phyloP scores from a whole-genome alignment of 2,888 invertebrate genomes.

The Chelonus formosanus region DNA sequence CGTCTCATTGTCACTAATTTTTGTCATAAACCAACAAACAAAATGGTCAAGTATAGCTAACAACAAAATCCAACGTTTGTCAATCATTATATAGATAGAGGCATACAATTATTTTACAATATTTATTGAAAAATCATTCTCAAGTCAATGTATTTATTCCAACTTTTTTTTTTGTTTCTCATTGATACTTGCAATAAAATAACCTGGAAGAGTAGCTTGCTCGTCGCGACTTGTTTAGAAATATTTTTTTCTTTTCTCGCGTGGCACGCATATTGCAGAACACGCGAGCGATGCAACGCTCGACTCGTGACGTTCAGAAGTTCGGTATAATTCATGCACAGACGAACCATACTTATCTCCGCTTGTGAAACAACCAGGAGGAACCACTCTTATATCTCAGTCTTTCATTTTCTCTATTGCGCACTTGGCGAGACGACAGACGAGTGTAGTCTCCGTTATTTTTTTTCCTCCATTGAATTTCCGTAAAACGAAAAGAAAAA shows the following conservation, averaged over 20 bases:
- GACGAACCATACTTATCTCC: constrained; percentile 26
- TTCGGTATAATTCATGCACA: constrained; percentile 42
- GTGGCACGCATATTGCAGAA: constrained; percentile 26
- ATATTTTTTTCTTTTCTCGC: constrained; percentile 20
- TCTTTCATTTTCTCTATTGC: constrained; percentile 23
- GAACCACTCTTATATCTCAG: constrained; percentile 5
- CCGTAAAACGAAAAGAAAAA: too few species aligned
- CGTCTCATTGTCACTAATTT: too few species aligned
- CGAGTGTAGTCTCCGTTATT: background rate
- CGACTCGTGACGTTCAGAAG: constrained; percentile 32
- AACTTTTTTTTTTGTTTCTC: too few species aligned
- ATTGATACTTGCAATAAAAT: too few species aligned
- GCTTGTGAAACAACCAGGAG: constrained; percentile 12
- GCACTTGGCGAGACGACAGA: constrained; percentile 15
- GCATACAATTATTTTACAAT: too few species aligned
- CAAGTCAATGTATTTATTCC: too few species aligned
- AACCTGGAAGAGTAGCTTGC: too few species aligned
- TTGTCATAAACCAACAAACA: too few species aligned
- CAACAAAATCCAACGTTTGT: too few species aligned
- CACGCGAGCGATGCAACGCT: constrained; percentile 17
- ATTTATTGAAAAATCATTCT: too few species aligned
- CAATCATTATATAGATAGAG: too few species aligned
- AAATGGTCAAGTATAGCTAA: too few species aligned
- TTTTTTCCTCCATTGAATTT: background rate
- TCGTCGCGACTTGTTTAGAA: constrained; percentile 7